Conservation (phyloP, 2,797 vertebrate species). For the Sphenopsis melanotis region DNA sequence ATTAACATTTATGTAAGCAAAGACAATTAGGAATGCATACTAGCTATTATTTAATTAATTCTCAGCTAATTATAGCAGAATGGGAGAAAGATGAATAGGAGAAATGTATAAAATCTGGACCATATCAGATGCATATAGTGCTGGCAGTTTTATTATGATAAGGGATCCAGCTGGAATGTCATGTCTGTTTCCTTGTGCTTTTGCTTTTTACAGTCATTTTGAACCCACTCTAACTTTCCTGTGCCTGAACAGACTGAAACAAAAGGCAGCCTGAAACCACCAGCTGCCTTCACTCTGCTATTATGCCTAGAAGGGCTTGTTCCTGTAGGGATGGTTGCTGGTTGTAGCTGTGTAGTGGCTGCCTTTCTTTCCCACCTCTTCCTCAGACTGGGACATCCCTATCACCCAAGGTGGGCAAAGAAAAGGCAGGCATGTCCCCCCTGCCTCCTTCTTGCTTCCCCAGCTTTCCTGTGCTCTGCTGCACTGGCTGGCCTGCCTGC, state of each 20-base stretch:
- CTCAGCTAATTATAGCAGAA: background rate
- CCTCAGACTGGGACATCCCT: background rate
- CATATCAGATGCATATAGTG: background rate
- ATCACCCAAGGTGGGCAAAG: background rate
- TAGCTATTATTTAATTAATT: background rate
- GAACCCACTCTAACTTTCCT: background rate
- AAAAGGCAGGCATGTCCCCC: background rate
- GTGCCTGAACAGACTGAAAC: background rate
- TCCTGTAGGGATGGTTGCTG: background rate
- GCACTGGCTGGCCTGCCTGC: background rate
- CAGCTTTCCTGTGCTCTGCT: background rate
- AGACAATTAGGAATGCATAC: background rate
- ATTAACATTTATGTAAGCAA: background rate
- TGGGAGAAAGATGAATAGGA: background rate
- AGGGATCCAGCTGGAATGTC: background rate
- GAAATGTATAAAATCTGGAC: background rate
- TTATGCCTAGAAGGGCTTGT: background rate
- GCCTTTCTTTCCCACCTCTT: background rate
- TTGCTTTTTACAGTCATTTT: background rate
- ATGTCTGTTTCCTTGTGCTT: background rate
- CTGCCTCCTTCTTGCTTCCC: background rate
- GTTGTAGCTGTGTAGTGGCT: background rate
- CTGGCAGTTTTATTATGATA: background rate
- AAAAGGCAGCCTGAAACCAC: background rate
- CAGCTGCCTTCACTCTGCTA: background rate